phyloP scores from a whole-genome alignment of 2,797 vertebrate species.

The Xenentodon cancila region DNA sequence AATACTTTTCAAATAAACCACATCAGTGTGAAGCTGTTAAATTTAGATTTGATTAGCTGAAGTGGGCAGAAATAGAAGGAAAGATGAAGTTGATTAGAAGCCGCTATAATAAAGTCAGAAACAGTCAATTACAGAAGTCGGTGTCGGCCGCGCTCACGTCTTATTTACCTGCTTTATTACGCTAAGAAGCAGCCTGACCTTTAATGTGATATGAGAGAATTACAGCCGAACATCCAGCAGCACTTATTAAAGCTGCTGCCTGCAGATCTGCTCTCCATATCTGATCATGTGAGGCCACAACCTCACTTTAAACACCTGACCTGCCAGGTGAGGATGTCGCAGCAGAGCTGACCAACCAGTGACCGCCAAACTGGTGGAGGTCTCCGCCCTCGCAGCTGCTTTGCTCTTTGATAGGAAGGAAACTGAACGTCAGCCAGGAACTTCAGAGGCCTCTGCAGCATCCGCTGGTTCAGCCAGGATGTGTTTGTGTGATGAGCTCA shows the following conservation, averaged over 20 bases:
- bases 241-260: slow-evolving; percentile 76
- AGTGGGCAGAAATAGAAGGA: slow-evolving; percentile 44
- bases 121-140: slow-evolving; percentile 69
- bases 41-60: slow-evolving; percentile 55
- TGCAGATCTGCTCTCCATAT: slow-evolving; percentile 41
- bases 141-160: slow-evolving; percentile 69
- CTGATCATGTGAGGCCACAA: slow-evolving; percentile 43
- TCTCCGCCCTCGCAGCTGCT: not conserved
- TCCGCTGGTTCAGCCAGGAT: too few species aligned
- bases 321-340: slow-evolving; percentile 23
- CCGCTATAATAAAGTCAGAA: slow-evolving; percentile 70
- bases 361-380: slow-evolving; percentile 4
- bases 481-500: too few species aligned
- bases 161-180: slow-evolving; percentile 85
- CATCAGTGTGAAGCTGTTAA: slow-evolving; percentile 45
- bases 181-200: slow-evolving; percentile 81
- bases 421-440: too few species aligned
- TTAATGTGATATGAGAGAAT: slow-evolving; percentile 83
- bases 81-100: slow-evolving; percentile 68
- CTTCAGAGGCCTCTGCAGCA: too few species aligned
- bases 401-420: too few species aligned
- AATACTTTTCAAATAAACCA: slow-evolving; percentile 43
- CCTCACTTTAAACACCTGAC: slow-evolving; percentile 58
- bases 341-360: slow-evolving; percentile 20
- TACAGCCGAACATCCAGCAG: slow-evolving; percentile 69